Evolutionary conservation across 2,113 vertebrate genomes (phyloP).

Genomic region (Tauraco erythrolophus): DNA sequence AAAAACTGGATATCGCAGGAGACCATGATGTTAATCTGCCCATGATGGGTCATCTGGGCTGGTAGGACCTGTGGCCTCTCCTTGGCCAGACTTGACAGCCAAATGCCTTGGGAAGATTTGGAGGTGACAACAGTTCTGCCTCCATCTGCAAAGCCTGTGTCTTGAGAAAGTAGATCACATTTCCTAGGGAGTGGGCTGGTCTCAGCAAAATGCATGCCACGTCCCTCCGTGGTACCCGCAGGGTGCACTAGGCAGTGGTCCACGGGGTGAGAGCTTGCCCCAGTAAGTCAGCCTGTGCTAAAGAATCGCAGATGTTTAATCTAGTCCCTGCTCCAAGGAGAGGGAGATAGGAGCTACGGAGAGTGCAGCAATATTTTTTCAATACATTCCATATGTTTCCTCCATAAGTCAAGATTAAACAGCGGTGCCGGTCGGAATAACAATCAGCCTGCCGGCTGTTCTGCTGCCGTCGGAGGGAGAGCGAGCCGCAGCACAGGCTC

Average conservation of each 20-base stretch:
- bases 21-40: neutral
- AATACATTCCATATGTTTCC: constrained; percentile 25
- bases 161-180: neutral
- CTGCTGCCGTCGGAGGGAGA: neutral
- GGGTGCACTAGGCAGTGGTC: neutral
- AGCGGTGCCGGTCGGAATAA: neutral
- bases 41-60: neutral
- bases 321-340: neutral
- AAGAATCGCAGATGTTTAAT: neutral
- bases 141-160: neutral
- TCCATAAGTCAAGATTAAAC: neutral
- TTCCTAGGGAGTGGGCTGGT: neutral
- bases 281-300: neutral
- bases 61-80: neutral
- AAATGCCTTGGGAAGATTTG: neutral
- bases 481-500: neutral
- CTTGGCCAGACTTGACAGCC: neutral
- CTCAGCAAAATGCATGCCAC: neutral
- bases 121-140: neutral
- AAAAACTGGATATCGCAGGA: neutral
- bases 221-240: neutral
- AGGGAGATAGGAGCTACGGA: neutral
- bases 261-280: neutral
- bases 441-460: neutral
- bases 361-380: neutral